Evolutionary conservation across 2,888 invertebrate species (phyloP), one percentile per base, ranked within the genome.

Genomic region (Chrysolina haemoptera): DNA sequence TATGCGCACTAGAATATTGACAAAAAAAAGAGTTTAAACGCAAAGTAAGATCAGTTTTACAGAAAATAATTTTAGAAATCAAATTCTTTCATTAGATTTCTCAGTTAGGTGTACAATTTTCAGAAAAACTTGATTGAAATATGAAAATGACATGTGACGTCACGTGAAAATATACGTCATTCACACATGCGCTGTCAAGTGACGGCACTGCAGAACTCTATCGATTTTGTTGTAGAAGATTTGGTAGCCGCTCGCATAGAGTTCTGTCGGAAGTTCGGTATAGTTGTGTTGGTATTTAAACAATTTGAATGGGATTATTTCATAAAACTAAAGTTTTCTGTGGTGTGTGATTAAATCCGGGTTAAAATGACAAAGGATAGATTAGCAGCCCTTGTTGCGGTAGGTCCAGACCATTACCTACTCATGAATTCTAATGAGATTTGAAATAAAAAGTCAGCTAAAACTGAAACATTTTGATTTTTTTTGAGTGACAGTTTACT

Each of bases 381-480:
- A 94, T 94, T 97, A 93, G 96, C 96, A 91, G 97, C 96, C 90
- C 93, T 97, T 87, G 96, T 96, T 91, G 96, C 96, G 93, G 96
- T 95, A 91, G 93, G 94, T 81, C 79, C 74, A 78, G 70, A 65
- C 71, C 65, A 67, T 67, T 71, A 70, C 75, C 69, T 75, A 71
- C 12, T 66, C 63, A 67, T 77, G 68, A 62, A 78, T 76, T 80
- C 79, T 65, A 73, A 75, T 71, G 64, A 72, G 62, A 69, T 65
- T 59, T 62, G 65, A 62, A 63, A 74, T 71, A 68, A 76, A 77
- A 73, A 73, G 68, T 71, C 53, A 63, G 46, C 62, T 59, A 73
- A 74, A 75, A 74, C 55, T 18, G 55, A 12, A 40, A 77, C 76
- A 76, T 71, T 71, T 65, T 27, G 20, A 64, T 63, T 63, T 76